A percentile compares a stretch with the other conserved stretches of the same genome.
phyloP scores from a whole-genome alignment of 2,797 vertebrate species.

The Salmo trutta region DNA sequence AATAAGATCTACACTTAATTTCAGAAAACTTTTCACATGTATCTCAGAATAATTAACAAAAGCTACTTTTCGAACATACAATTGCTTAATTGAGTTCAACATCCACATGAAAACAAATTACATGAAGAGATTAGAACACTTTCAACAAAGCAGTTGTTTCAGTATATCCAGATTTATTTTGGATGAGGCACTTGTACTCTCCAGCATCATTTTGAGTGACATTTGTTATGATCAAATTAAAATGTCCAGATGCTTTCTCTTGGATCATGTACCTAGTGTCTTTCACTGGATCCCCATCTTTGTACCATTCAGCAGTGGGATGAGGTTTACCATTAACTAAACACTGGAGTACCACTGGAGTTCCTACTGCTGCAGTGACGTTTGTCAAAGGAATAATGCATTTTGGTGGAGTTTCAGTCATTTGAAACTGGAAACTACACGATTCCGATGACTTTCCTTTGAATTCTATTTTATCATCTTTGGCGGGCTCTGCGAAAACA shows the following conservation, averaged over 20 bases:
- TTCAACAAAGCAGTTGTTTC: constrained; percentile 84
- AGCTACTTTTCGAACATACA: constrained; percentile 12
- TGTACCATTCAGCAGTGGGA: constrained; percentile 86
- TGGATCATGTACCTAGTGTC: constrained; percentile 83
- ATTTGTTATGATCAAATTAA: constrained; percentile 88
- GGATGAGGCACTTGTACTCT: constrained; percentile 89
- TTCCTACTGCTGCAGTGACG: constrained; percentile 80
- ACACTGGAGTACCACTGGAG: constrained; percentile 88
- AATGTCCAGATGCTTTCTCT: constrained; percentile 84
- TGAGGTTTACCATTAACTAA: constrained; percentile 85
- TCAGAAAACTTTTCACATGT: constrained; percentile 2
- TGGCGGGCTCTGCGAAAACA: constrained; percentile 82
- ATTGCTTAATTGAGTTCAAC: neutral
- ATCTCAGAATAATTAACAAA: constrained; percentile 12
- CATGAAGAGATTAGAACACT: constrained; percentile 70
- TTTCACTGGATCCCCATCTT: constrained; percentile 79
- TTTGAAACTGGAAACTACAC: constrained; percentile 91
- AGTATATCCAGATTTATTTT: constrained; percentile 81
- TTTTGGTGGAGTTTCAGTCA: constrained; percentile 86
- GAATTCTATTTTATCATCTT: constrained; percentile 84
- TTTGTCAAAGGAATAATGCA: constrained; percentile 86
- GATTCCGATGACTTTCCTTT: constrained; percentile 84
- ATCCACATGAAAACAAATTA: neutral
- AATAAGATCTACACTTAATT: constrained; percentile 3
- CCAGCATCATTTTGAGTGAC: constrained; percentile 83